Evolutionary conservation across 2,113 vertebrate genomes (phyloP).

Genomic region (Xyliphius kryptos): DNA sequence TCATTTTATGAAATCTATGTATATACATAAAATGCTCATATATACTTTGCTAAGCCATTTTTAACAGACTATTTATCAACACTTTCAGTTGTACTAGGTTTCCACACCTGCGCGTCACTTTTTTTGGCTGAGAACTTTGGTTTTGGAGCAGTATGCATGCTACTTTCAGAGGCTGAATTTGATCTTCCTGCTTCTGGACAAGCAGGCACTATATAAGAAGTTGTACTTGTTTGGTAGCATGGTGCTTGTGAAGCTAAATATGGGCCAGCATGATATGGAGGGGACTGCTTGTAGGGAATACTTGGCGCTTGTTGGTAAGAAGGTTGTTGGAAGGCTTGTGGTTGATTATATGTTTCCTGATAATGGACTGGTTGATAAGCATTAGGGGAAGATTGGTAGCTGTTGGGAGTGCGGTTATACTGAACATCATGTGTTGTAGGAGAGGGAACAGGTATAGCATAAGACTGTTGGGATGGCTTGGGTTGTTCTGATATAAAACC

Average conservation of each 20-base stretch:
- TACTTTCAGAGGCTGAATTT: slow-evolving; percentile 59
- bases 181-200: slow-evolving; percentile 71
- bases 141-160: slow-evolving; percentile 73
- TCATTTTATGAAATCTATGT: too few relatives aligned
- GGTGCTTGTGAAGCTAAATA: slow-evolving; percentile 50
- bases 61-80: slow-evolving; percentile 72
- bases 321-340: slow-evolving; percentile 53
- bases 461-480: slow-evolving; percentile 67
- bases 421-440: too few relatives aligned
- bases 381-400: slow-evolving; percentile 47
- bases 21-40: not conserved
- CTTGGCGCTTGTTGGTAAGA: slow-evolving; percentile 49
- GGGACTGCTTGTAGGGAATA: slow-evolving; percentile 49
- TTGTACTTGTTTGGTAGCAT: slow-evolving; percentile 57
- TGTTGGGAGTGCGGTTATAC: slow-evolving; percentile 60
- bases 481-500: slow-evolving; percentile 53
- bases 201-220: slow-evolving; percentile 54
- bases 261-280: slow-evolving; percentile 49
- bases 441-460: slow-evolving; percentile 63
- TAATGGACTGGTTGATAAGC: slow-evolving; percentile 36
- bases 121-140: slow-evolving; percentile 96
- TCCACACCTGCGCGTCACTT: slow-evolving; percentile 90
- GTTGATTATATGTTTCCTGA: slow-evolving; percentile 52
- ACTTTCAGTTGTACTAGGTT: slow-evolving; percentile 62
- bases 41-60: too few relatives aligned